Evolutionary conservation across 2,113 vertebrate genomes (phyloP).

Genomic region (Prionailurus viverrinus): DNA sequence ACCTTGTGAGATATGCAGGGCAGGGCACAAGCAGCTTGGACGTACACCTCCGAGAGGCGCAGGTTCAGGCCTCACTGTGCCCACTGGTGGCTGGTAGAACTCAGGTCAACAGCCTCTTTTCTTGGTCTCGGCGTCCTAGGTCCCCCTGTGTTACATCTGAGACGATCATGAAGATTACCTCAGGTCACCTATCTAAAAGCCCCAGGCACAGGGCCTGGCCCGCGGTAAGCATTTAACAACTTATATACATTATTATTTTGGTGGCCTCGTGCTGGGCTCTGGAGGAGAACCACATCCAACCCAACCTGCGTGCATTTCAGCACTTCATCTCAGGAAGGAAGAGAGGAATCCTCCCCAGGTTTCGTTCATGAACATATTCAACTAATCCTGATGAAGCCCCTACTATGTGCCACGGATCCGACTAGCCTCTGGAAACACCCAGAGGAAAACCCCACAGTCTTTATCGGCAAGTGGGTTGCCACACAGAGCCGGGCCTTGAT

Average conservation of each 20-base stretch:
- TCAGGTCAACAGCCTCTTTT: neutral
- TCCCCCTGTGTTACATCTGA: fast-evolving
- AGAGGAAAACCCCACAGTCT: neutral
- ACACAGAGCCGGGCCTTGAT: neutral
- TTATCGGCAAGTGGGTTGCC: neutral
- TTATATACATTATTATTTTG: fast-evolving
- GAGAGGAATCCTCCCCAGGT: neutral
- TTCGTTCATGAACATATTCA: neutral
- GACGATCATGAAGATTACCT: neutral
- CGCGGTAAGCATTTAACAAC: no score
- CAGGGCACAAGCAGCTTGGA: neutral
- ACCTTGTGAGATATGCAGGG: neutral
- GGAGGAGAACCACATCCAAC: neutral
- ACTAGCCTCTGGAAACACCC: neutral
- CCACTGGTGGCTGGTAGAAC: fast-evolving
- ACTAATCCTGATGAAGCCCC: neutral
- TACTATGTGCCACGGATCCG: neutral
- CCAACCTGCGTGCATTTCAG: fast-evolving
- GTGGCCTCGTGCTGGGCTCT: no score
- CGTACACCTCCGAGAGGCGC: fast-evolving
- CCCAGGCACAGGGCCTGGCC: neutral
- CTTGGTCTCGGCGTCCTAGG: neutral
- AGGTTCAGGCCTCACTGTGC: fast-evolving
- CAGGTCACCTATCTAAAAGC: neutral
- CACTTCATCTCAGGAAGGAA: neutral